Conservation (phyloP, 2,888 invertebrate species). For the Acanthosepion esculentum region DNA sequence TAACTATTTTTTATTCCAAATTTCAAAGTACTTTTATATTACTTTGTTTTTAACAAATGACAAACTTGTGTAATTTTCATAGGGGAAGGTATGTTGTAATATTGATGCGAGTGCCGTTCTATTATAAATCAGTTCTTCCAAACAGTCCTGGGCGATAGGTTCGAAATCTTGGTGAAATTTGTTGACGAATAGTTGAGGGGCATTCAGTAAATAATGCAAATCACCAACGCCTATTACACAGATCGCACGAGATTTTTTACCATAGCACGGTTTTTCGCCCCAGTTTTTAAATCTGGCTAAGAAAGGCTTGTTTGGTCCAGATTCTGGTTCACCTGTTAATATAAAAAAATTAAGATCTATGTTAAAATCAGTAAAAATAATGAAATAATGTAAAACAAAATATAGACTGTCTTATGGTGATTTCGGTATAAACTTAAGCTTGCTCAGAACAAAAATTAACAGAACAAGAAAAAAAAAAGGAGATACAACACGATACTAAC, state of each 20-base stretch:
- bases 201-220: conserved; percentile 58
- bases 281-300: conserved; percentile 68
- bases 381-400: no score
- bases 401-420: no score
- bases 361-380: no score
- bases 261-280: conserved; percentile 61
- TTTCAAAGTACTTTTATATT: background rate
- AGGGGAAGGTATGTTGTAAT: background rate
- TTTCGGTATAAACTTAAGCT: no score
- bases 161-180: conserved; percentile 65
- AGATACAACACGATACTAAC: no score
- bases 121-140: conserved; percentile 65
- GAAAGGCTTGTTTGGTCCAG: conserved; percentile 55
- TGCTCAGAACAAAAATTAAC: no score
- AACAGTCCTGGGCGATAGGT: conserved; percentile 62
- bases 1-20: no score
- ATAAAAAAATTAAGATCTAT: background rate
- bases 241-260: conserved; percentile 63
- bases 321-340: background rate
- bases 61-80: background rate
- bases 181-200: conserved; percentile 66
- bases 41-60: background rate
- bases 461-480: no score
- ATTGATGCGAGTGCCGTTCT: conserved; percentile 51
- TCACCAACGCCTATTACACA: conserved; percentile 67